phyloP scores from a whole-genome alignment of 2,888 invertebrate species.

The Heteromyza rotundicornis region DNA sequence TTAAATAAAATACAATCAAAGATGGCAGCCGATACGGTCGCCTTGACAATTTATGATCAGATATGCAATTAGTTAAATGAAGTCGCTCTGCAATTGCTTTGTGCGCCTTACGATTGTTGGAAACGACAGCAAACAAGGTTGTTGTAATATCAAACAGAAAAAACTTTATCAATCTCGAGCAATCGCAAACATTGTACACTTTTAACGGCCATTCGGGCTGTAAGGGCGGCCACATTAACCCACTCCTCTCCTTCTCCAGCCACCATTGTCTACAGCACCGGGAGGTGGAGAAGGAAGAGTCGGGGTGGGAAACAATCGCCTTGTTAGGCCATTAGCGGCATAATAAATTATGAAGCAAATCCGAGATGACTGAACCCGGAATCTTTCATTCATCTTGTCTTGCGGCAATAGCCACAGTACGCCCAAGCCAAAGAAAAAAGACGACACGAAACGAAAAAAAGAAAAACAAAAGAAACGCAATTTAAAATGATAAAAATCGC shows the following conservation, averaged over 20 bases:
- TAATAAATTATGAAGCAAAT: conserved; percentile 40
- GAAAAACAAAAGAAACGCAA: conserved; percentile 26
- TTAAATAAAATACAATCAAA: too few species aligned
- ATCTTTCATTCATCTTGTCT: conserved; percentile 25
- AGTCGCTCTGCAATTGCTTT: background rate
- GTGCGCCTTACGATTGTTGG: background rate
- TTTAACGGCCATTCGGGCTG: too few species aligned
- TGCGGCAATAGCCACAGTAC: too few species aligned
- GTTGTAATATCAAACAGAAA: background rate
- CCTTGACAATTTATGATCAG: too few species aligned
- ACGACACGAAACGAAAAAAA: conserved; percentile 8
- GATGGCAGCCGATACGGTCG: too few species aligned
- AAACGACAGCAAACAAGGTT: background rate
- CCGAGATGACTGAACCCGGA: conserved; percentile 36
- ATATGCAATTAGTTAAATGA: background rate
- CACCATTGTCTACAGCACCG: too few species aligned
- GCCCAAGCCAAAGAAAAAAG: too few species aligned
- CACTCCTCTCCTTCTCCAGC: conserved; percentile 4
- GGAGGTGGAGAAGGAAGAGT: background rate
- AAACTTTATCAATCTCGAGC: conserved; percentile 6
- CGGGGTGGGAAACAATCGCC: conserved; percentile 24
- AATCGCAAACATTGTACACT: background rate
- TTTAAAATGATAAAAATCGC: conserved; percentile 35
- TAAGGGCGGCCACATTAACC: conserved; percentile 12
- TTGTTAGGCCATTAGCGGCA: conserved; percentile 32